phyloP scores from a whole-genome alignment of 2,113 vertebrate genomes.

The Rutilus rutilus region DNA sequence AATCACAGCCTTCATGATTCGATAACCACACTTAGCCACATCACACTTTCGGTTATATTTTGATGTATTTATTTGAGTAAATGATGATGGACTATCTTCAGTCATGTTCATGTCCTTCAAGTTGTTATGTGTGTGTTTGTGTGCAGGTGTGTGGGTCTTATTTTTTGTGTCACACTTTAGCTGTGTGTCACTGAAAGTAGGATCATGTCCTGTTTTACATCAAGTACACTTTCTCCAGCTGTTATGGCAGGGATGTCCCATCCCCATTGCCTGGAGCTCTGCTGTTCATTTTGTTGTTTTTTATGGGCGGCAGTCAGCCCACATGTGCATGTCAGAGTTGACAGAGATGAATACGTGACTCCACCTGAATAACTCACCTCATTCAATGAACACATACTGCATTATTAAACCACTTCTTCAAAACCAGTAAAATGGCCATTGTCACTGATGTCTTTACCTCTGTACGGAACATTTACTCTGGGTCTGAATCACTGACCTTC shows the following conservation, averaged over 20 bases:
- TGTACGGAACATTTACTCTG: constrained; percentile 38
- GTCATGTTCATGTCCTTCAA: background rate
- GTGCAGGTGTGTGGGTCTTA: background rate
- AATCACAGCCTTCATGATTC: background rate
- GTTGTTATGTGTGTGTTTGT: background rate
- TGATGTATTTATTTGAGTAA: background rate
- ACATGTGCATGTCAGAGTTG: constrained; percentile 15
- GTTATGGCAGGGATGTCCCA: background rate
- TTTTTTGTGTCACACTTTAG: background rate
- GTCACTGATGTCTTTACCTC: constrained; percentile 31
- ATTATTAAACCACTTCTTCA: constrained; percentile 26
- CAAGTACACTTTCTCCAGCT: constrained; percentile 16
- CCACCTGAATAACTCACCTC: constrained; percentile 19
- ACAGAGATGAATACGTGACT: constrained; percentile 6
- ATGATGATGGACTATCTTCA: background rate
- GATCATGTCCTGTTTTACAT: constrained; percentile 1
- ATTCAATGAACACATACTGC: constrained; percentile 24
- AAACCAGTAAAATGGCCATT: background rate
- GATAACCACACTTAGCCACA: background rate
- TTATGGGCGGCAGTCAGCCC: background rate
- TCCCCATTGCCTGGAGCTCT: background rate
- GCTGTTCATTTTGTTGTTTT: background rate
- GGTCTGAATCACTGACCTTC: constrained; percentile 49
- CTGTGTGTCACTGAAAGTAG: constrained; percentile 10
- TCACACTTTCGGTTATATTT: background rate